A percentile compares a stretch with the other conserved stretches of the same genome.
Conservation (phyloP, 2,888 invertebrate species). For the Linnaemya tessellans region DNA sequence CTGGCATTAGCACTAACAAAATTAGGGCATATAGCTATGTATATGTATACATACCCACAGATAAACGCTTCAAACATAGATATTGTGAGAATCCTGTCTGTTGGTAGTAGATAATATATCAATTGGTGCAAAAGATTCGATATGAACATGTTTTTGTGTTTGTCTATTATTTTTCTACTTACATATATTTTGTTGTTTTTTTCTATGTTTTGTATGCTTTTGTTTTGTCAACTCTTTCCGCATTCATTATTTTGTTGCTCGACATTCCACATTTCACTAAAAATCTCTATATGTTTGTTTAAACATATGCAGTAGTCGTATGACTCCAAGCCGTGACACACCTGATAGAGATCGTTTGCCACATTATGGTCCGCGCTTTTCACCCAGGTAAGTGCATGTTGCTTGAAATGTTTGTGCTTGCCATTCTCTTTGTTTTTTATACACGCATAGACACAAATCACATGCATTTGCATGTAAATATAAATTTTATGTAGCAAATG, state of each 20-base stretch:
- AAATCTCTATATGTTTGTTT: constrained; percentile 59
- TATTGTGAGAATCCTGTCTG: too few species aligned
- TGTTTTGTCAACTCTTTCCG: constrained; percentile 76
- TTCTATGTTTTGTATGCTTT: constrained; percentile 77
- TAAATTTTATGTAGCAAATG: constrained; percentile 48
- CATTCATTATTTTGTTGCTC: constrained; percentile 68
- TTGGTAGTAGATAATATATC: neutral
- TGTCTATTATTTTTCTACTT: neutral
- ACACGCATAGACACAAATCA: neutral
- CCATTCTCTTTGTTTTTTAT: neutral
- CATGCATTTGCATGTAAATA: neutral
- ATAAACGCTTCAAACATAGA: too few species aligned
- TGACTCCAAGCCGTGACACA: constrained; percentile 92
- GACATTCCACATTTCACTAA: constrained; percentile 47
- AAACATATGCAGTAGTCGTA: constrained; percentile 86
- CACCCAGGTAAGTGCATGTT: constrained; percentile 85
- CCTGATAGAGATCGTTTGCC: constrained; percentile 92
- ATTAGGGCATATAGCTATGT: too few species aligned
- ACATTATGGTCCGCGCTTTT: constrained; percentile 95
- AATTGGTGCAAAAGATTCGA: neutral
- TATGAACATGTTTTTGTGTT: neutral
- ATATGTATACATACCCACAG: too few species aligned
- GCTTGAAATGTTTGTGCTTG: neutral
- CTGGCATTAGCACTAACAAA: too few species aligned
- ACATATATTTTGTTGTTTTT: constrained; percentile 63